Conservation (phyloP, 1,140 invertebrate genomes). For the Macrotrachela quadricornifera region DNA sequence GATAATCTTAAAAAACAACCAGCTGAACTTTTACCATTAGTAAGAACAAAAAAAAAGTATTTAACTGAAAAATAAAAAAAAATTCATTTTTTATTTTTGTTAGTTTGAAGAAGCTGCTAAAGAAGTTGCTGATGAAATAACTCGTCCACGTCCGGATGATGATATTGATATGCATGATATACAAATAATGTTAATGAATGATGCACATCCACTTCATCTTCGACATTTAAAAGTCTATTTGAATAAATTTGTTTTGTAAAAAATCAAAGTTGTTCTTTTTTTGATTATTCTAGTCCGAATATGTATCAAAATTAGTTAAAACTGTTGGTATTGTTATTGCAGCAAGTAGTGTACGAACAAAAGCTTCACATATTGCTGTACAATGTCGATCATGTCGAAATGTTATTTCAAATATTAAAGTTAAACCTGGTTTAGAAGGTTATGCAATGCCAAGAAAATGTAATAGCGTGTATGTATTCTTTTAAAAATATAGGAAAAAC, state of each 20-base stretch:
- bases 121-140: slow-evolving; percentile 90
- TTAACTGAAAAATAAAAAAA: too few species aligned
- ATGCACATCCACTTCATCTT: slow-evolving; percentile 2
- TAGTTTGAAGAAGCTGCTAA: slow-evolving; percentile 84
- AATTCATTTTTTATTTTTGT: slow-evolving; percentile 12
- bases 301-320: slow-evolving; percentile 75
- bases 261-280: not conserved
- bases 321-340: slow-evolving; percentile 84
- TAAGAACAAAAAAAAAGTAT: not conserved
- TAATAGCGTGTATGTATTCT: slow-evolving; percentile 9
- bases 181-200: slow-evolving; percentile 7
- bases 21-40: slow-evolving; percentile 56
- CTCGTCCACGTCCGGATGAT: slow-evolving; percentile 20
- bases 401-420: slow-evolving; percentile 60
- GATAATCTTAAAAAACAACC: slow-evolving; percentile 79
- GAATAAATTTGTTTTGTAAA: not conserved
- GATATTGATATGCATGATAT: slow-evolving; percentile 6
- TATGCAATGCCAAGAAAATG: slow-evolving; percentile 88
- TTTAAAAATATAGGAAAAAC: too few species aligned
- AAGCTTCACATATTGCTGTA: slow-evolving; percentile 77
- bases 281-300: slow-evolving; percentile 48
- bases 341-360: slow-evolving; percentile 73
- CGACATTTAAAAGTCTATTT: slow-evolving; percentile 1
- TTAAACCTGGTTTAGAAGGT: slow-evolving; percentile 86
- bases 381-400: slow-evolving; percentile 82